Conservation (phyloP, 1,140 invertebrate species). For the Oedothorax gibbosus region DNA sequence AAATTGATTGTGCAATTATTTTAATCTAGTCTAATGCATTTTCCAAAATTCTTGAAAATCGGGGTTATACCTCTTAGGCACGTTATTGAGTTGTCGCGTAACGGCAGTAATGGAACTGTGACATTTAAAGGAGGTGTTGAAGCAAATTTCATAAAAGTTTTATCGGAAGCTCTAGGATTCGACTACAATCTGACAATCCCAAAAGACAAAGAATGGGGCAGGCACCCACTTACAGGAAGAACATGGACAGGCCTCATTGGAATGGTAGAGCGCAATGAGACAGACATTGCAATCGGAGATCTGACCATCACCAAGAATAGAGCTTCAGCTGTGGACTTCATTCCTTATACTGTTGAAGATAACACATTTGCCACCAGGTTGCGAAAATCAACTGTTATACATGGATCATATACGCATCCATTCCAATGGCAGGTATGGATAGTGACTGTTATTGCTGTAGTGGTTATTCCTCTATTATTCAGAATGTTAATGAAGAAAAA, state of each 20-base stretch:
- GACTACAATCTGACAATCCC: background rate
- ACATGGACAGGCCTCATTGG: conserved; percentile 11
- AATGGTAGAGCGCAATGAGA: conserved; percentile 18
- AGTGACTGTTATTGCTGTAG: background rate
- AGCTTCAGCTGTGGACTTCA: conserved; percentile 6
- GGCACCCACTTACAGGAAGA: background rate
- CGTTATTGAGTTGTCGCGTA: background rate
- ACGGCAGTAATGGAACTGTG: background rate
- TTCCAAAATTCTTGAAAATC: conserved; percentile 19
- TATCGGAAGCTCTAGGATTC: conserved; percentile 4
- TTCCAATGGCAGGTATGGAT: conserved; percentile 5
- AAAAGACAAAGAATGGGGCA: conserved; percentile 19
- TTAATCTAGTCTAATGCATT: background rate
- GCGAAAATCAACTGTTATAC: background rate
- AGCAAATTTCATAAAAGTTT: background rate
- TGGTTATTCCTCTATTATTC: background rate
- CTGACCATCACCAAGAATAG: background rate
- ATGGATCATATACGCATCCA: background rate
- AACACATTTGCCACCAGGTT: conserved; percentile 11
- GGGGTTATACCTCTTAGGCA: background rate
- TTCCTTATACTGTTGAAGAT: conserved; percentile 14
- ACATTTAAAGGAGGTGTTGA: conserved; percentile 1
- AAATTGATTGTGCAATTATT: too few relatives aligned
- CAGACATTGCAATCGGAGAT: conserved; percentile 13
- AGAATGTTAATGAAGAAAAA: conserved; percentile 6